Evolutionary conservation across 1,140 invertebrate species (phyloP), one percentile per base, ranked within the genome.

Genomic region (Drosophila orena): DNA sequence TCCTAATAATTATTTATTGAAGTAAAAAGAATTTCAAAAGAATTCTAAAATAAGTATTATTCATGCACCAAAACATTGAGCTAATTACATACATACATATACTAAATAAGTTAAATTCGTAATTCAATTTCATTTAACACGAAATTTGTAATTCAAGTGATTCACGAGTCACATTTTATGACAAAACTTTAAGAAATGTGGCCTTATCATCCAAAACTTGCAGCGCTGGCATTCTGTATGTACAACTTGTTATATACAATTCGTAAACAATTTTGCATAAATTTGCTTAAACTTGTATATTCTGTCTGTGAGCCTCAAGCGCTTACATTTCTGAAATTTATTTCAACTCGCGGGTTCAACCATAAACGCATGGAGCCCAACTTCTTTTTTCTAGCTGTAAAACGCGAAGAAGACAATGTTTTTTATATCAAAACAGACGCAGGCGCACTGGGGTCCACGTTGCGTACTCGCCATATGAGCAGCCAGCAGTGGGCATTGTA

Each of bases 381-480:
- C 12, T 7, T 14, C 2, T n/a, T 3, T n/a, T 0, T 40, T 17
- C 15, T 30, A 20, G 27, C 6, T n/a, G 11, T 34, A 43, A 37
- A 30, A 24, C 35, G 17, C 66, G 20, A 49, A 20, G 43, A 70
- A 65, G 66, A 69, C 66, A 70, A 70, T 71, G 68, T 71, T 65
- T 70, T 56, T 71, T 15, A 42, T 49, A 70, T 71, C 68, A 71
- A 71, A 71, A 70, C 53, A 71, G 68, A 70, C 68, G 68, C 68
- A 71, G 52, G 68, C 68, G 68, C 68, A 71, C 17, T 57, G 4
- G n/a, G n/a, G 52, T 0, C 53, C 65, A 70, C 68, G 68, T 70
- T 70, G 68, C 43, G 68, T 71, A 70, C 56, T 52, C 30, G 64
- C 42, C 50, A 70, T 71, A 35, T 55, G 52, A n/a, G 38, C 53